Evolutionary conservation across 2,888 invertebrate species (phyloP).

Genomic region (Melipona bicolor): DNA sequence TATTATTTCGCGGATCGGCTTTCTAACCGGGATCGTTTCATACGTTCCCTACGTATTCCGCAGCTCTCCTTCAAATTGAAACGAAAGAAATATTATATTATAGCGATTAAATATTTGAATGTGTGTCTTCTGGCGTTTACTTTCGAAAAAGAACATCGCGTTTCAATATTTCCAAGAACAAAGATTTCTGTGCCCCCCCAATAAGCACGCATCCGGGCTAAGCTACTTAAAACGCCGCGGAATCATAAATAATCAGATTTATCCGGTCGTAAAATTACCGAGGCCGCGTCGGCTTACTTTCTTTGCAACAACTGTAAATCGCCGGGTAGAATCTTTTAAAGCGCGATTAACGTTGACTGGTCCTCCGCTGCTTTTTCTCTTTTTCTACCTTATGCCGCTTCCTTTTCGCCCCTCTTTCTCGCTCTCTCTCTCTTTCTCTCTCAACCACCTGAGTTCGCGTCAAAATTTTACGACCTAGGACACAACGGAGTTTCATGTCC

Average conservation of each 20-base stretch:
- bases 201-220: slow-evolving; percentile 17
- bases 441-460: slow-evolving; percentile 39
- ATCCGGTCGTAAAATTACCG: slow-evolving; percentile 41
- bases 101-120: no score
- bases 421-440: no score
- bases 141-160: no score
- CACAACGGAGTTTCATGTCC: slow-evolving; percentile 58
- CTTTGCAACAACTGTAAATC: slow-evolving; percentile 38
- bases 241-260: slow-evolving; percentile 58
- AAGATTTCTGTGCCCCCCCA: slow-evolving; percentile 2
- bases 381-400: neutral
- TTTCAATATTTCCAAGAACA: slow-evolving; percentile 10
- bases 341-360: slow-evolving; percentile 42
- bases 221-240: slow-evolving; percentile 36
- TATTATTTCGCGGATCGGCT: neutral
- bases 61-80: no score
- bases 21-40: neutral
- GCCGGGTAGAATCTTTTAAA: slow-evolving; percentile 38
- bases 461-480: slow-evolving; percentile 67
- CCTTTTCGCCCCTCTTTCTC: neutral
- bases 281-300: slow-evolving; percentile 24
- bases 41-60: no score
- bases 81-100: no score
- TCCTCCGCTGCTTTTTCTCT: neutral
- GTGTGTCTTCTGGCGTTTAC: no score